A percentile compares a stretch with the other conserved stretches of the same genome.
These are phyloP conservation scores for Gambelia wislizenii DNA, from an alignment of 2,797 vertebrate species.

Conservation along the genomic window DNA sequence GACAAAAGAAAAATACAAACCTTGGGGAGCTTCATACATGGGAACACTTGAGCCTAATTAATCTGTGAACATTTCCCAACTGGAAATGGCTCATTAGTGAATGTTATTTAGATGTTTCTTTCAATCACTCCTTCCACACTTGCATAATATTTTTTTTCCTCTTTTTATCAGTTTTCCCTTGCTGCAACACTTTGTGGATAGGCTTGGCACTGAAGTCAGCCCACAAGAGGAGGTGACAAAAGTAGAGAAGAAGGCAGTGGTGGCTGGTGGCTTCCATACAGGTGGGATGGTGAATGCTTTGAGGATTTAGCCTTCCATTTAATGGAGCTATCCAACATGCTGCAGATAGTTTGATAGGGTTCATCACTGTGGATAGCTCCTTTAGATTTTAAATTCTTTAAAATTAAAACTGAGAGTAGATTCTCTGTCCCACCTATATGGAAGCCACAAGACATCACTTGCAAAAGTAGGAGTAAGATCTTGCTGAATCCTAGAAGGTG, in stretches of 20 bases:
- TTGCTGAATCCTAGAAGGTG: neutral
- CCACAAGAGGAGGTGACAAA: neutral
- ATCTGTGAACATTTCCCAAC: neutral
- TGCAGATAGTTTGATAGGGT: too few relatives aligned
- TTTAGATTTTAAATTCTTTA: too few relatives aligned
- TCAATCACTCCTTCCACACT: too few relatives aligned
- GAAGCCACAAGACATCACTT: neutral
- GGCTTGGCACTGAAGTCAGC: neutral
- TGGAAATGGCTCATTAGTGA: neutral
- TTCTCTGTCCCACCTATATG: too few relatives aligned
- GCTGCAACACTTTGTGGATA: neutral
- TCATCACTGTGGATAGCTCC: too few relatives aligned
- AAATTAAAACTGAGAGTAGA: too few relatives aligned
- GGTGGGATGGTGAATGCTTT: too few relatives aligned
- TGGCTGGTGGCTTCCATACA: neutral
- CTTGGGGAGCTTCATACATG: neutral
- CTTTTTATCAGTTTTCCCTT: neutral
- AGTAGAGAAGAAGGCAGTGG: neutral
- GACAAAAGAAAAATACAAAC: neutral
- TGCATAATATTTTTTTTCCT: neutral
- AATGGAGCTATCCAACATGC: too few relatives aligned
- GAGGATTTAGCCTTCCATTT: too few relatives aligned
- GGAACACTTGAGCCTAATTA: neutral
- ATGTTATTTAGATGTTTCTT: neutral
- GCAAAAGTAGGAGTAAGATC: neutral